phyloP scores from a whole-genome alignment of 2,888 invertebrate species.

The Sphaeridia pumilis region DNA sequence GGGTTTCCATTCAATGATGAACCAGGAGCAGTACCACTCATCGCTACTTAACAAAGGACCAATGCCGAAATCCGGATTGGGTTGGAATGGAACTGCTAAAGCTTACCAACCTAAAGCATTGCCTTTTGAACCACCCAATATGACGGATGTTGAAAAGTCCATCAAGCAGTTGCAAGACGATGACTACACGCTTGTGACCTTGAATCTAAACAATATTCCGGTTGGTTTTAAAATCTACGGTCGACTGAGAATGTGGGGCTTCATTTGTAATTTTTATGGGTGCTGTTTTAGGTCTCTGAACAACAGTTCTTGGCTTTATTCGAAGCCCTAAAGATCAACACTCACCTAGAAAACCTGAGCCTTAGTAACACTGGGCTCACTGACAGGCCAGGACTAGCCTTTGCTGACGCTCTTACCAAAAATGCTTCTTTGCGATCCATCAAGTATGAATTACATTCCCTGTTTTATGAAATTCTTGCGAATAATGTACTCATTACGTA shows the following conservation, averaged over 20 bases:
- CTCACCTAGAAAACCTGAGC: constrained; percentile 78
- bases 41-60: constrained; percentile 81
- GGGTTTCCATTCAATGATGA: constrained; percentile 99
- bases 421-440: constrained; percentile 70
- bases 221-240: constrained; percentile 44
- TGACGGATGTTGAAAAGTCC: constrained; percentile 87
- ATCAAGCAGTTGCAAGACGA: constrained; percentile 81
- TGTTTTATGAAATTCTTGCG: background rate
- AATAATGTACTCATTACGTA: too few species aligned
- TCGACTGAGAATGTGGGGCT: background rate
- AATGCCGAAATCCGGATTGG: constrained; percentile 49
- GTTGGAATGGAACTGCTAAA: constrained; percentile 92
- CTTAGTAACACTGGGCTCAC: constrained; percentile 87
- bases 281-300: constrained; percentile 66
- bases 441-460: constrained; percentile 45
- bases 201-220: constrained; percentile 99
- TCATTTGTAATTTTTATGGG: background rate
- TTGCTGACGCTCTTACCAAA: constrained; percentile 69
- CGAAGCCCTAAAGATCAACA: constrained; percentile 76
- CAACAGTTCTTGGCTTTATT: constrained; percentile 85
- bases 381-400: constrained; percentile 70
- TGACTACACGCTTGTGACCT: constrained; percentile 70
- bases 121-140: constrained; percentile 92
- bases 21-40: constrained; percentile 80
- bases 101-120: constrained; percentile 79